These are phyloP conservation scores for Protomyctophum bolini DNA, from an alignment of 2,113 vertebrate species.

Conservation along the genomic window DNA sequence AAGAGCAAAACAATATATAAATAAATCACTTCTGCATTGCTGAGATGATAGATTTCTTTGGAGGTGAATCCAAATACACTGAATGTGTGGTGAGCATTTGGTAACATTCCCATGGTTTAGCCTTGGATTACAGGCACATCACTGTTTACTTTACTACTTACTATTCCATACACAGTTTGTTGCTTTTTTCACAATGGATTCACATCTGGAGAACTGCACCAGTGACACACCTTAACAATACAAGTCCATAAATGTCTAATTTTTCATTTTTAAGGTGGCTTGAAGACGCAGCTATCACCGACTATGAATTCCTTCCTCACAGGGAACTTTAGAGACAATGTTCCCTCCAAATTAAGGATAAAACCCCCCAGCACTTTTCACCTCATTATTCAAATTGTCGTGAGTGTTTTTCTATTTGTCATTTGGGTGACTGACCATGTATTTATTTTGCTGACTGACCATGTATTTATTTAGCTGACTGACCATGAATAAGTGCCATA, in stretches of 20 bases:
- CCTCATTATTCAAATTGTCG: slow-evolving; percentile 62
- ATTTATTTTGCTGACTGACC: too few species aligned
- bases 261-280: slow-evolving; percentile 17
- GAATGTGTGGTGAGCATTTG: slow-evolving; percentile 53
- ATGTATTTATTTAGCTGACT: too few species aligned
- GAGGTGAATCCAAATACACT: slow-evolving; percentile 62
- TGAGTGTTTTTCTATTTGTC: too few species aligned
- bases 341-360: slow-evolving; percentile 30
- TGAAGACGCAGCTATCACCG: slow-evolving; percentile 17
- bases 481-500: too few species aligned
- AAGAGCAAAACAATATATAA: slow-evolving; percentile 71
- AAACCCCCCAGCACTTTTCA: slow-evolving; percentile 53
- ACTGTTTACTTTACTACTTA: slow-evolving; percentile 37
- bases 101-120: slow-evolving; percentile 55
- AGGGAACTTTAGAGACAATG: slow-evolving; percentile 11
- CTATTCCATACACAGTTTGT: slow-evolving; percentile 32
- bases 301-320: slow-evolving; percentile 24
- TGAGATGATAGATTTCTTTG: slow-evolving; percentile 67
- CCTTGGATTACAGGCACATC: slow-evolving; percentile 44
- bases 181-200: slow-evolving; percentile 16
- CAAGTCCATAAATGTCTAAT: slow-evolving; percentile 21
- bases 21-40: slow-evolving; percentile 64
- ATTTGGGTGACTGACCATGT: too few species aligned
- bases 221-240: slow-evolving; percentile 10
- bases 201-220: slow-evolving; percentile 10